Evolutionary conservation across 23 tunicate genomes (phyloP).

Genomic region (Trididemnum miniatum): DNA sequence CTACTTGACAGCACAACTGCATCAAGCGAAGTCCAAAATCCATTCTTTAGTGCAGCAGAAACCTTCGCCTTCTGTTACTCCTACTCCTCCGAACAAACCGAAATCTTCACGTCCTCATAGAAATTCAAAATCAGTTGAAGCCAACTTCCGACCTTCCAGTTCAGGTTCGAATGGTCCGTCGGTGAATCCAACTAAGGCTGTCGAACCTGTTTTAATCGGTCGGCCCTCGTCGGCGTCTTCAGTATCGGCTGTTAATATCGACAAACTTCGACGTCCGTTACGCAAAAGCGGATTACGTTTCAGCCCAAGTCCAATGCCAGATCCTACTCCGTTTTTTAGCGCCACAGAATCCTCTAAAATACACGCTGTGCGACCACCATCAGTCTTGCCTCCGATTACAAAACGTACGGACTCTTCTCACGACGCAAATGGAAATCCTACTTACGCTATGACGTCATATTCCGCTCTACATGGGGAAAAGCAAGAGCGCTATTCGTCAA

Average conservation of each 20-base stretch:
- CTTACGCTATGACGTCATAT: not conserved
- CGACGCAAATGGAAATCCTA: constrained; percentile 16
- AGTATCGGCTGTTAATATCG: not conserved
- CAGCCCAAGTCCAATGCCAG: constrained; percentile 65
- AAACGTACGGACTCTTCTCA: not conserved
- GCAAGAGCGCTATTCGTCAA: not conserved
- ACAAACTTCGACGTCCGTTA: constrained; percentile 8
- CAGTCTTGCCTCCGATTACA: constrained; percentile 50
- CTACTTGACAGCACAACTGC: constrained; percentile 55
- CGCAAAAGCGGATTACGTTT: constrained; percentile 19
- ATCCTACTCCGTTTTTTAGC: constrained; percentile 51
- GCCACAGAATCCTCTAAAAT: constrained; percentile 25
- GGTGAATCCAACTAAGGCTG: not conserved
- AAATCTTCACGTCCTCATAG: not conserved
- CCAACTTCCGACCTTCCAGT: constrained; percentile 6
- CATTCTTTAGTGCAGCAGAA: constrained; percentile 4
- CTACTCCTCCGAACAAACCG: constrained; percentile 20
- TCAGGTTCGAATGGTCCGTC: not conserved
- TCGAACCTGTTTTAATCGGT: not conserved
- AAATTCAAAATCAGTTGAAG: constrained; percentile 40
- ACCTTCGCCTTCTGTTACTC: not conserved
- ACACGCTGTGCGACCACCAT: not conserved
- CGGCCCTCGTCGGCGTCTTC: constrained; percentile 24
- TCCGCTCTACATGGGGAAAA: not conserved
- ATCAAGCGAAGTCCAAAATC: constrained; percentile 62